Percentiles rank a stretch among this genome's conserved stretches.
phyloP scores from a whole-genome alignment of 35 echinoderm and acorn worm genomes.

The Ophiothrix spiculata region DNA sequence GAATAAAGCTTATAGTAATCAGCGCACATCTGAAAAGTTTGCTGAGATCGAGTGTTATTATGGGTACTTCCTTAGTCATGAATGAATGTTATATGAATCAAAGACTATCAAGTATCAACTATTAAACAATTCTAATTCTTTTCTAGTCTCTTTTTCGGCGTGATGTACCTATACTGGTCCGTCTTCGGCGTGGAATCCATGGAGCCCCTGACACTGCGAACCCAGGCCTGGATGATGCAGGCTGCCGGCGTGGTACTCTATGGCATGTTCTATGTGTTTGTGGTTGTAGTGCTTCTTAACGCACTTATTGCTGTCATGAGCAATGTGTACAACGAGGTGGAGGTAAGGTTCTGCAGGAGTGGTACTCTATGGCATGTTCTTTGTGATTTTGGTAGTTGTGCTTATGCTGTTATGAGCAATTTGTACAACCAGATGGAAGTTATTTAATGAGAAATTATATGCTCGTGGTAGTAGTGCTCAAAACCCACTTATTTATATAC shows the following conservation, averaged over 20 bases:
- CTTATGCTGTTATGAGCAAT: constrained; percentile 52
- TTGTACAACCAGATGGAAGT: constrained; percentile 52
- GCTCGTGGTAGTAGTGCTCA: constrained; percentile 45
- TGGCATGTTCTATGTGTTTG: constrained; percentile 42
- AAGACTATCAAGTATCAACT: no score
- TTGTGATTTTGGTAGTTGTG: constrained; percentile 45
- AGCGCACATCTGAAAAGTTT: no score
- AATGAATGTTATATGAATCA: no score
- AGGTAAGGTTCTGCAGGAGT: constrained; percentile 32
- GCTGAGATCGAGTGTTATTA: no score
- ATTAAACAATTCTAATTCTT: no score
- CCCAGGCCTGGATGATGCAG: neutral
- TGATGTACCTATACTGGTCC: constrained; percentile 62
- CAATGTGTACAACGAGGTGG: constrained; percentile 52
- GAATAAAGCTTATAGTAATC: no score
- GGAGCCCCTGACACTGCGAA: neutral
- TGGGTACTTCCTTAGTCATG: no score
- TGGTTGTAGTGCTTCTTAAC: constrained; percentile 56
- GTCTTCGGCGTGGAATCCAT: constrained; percentile 45
- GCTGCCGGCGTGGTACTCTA: constrained; percentile 21
- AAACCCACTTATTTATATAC: no score
- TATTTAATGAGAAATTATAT: constrained; percentile 15
- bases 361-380: constrained; percentile 37
- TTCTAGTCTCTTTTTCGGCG: constrained; percentile 39
- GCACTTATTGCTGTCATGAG: constrained; percentile 61